A percentile compares a stretch with the other conserved stretches of the same genome.
Evolutionary conservation across 2,888 invertebrate species (phyloP).

Genomic region (Epirrhoe alternata): DNA sequence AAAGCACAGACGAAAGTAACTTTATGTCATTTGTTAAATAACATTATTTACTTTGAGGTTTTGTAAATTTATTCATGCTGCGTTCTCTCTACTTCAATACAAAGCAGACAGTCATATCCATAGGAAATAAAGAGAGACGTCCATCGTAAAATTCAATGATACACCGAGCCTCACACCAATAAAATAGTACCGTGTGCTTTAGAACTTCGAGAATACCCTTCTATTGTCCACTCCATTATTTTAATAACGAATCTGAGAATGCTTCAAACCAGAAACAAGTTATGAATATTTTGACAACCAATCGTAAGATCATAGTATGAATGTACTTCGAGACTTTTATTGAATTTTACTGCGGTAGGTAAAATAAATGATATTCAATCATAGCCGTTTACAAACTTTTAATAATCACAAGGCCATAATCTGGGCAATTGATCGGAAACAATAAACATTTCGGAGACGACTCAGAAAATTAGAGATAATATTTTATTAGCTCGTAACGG

Average conservation of each 20-base stretch:
- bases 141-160: constrained; percentile 76
- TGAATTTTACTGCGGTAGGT: constrained; percentile 10
- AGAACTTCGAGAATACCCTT: constrained; percentile 62
- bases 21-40: not conserved
- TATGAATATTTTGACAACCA: constrained; percentile 10
- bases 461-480: constrained; percentile 25
- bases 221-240: constrained; percentile 37
- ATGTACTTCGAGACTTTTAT: not conserved
- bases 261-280: constrained; percentile 4
- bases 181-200: constrained; percentile 70
- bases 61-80: not conserved
- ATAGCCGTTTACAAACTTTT: constrained; percentile 12
- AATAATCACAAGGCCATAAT: constrained; percentile 22
- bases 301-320: not conserved
- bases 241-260: constrained; percentile 34
- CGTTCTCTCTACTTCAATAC: constrained; percentile 22
- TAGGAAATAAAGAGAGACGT: constrained; percentile 70
- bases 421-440: constrained; percentile 29
- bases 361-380: constrained; percentile 13
- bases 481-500: constrained; percentile 24
- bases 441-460: constrained; percentile 26
- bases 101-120: constrained; percentile 35
- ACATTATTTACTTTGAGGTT: not conserved
- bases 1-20: not conserved
- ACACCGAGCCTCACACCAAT: constrained; percentile 69